These are phyloP conservation scores for Drosophila falleni DNA, from an alignment of 2,888 invertebrate genomes.

Conservation along the genomic window DNA sequence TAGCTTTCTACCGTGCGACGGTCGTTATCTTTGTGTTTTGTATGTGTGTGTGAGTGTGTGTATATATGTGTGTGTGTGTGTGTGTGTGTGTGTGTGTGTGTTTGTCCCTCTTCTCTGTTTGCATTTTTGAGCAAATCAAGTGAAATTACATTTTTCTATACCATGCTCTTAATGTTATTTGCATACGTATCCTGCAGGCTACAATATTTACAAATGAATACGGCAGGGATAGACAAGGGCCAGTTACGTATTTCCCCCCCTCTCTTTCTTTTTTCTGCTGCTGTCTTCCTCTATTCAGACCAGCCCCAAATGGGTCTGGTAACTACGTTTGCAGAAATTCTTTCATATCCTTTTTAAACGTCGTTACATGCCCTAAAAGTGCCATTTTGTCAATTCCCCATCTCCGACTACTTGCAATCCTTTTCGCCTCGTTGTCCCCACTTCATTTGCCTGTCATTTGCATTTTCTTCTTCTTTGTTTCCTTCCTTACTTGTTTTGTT, in stretches of 20 bases:
- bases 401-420: constrained; percentile 9
- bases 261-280: not conserved
- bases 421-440: constrained; percentile 12
- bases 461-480: constrained; percentile 57
- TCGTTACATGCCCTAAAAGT: constrained; percentile 81
- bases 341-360: constrained; percentile 75
- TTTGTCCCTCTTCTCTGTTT: constrained; percentile 47
- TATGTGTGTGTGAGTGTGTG: constrained; percentile 24
- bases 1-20: constrained; percentile 65
- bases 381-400: constrained; percentile 69
- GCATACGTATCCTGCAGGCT: constrained; percentile 79
- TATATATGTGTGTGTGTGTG: constrained; percentile 24
- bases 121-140: constrained; percentile 80
- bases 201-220: constrained; percentile 78
- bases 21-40: constrained; percentile 57
- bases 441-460: constrained; percentile 68
- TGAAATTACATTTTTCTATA: constrained; percentile 80
- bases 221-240: constrained; percentile 30
- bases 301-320: constrained; percentile 48
- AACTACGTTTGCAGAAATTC: constrained; percentile 77
- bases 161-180: constrained; percentile 77
- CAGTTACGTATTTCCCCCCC: constrained; percentile 14
- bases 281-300: not conserved
- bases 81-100: constrained; percentile 28
- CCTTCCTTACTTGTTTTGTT: constrained; percentile 18